Evolutionary conservation across 92 coral and sea anemone genomes (phyloP).

Genomic region (Porites cylindrica): DNA sequence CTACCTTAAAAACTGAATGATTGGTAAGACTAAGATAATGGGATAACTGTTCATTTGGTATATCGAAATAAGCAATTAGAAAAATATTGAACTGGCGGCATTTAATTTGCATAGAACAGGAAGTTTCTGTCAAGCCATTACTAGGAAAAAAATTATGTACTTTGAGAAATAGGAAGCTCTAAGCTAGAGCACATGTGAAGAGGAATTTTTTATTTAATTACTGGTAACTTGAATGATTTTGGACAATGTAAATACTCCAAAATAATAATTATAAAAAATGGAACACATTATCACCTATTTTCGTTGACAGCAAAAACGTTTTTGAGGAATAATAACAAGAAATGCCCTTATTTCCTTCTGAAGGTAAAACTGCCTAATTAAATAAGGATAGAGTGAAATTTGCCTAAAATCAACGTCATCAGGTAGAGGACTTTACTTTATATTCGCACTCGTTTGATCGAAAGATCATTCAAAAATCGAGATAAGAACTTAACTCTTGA

Average conservation of each 20-base stretch:
- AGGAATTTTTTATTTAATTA: too few species aligned
- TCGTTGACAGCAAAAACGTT: background rate
- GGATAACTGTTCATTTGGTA: background rate
- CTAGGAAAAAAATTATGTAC: background rate
- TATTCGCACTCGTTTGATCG: background rate
- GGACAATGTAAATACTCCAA: background rate
- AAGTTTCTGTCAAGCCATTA: background rate
- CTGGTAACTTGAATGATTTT: too few species aligned
- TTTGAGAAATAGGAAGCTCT: background rate
- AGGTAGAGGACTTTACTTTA: background rate
- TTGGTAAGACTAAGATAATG: too few species aligned
- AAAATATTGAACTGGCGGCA: background rate
- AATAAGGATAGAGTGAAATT: constrained; percentile 14
- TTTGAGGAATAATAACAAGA: too few species aligned
- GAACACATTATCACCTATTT: constrained; percentile 16
- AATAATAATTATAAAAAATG: background rate
- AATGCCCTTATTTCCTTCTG: background rate
- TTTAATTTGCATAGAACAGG: constrained; percentile 12
- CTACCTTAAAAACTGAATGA: too few species aligned
- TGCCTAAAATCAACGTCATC: constrained; percentile 2
- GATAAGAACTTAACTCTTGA: background rate
- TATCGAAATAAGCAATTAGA: background rate
- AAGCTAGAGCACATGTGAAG: constrained; percentile 7
- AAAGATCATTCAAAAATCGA: background rate
- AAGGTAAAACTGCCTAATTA: constrained; percentile 2